Percentiles rank a stretch among this genome's conserved stretches.
These are phyloP conservation scores for Pao palembangensis DNA, from an alignment of 2,113 vertebrate species.

Conservation along the genomic window DNA sequence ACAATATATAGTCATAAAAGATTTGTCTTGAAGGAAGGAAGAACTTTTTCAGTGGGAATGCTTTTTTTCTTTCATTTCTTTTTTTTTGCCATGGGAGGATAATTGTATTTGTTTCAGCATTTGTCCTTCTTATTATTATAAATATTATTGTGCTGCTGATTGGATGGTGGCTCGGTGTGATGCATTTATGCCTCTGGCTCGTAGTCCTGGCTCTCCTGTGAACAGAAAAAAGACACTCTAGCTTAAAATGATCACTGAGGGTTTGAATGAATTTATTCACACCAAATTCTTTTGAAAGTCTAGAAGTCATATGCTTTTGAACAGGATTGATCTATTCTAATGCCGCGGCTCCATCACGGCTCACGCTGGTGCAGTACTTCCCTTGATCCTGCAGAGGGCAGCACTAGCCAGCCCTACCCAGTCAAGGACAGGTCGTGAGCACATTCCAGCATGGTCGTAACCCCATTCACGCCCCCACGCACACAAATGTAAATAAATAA, in stretches of 20 bases:
- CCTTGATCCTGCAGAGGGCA: constrained; percentile 66
- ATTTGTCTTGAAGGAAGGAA: constrained; percentile 77
- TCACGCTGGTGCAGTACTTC: constrained; percentile 18
- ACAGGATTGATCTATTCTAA: constrained; percentile 20
- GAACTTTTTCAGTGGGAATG: constrained; percentile 79
- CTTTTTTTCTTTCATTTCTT: constrained; percentile 52
- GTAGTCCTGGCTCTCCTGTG: constrained; percentile 93
- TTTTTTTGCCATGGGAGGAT: constrained; percentile 73
- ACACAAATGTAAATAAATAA: constrained; percentile 13
- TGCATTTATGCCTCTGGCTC: constrained; percentile 93
- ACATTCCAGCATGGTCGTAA: constrained; percentile 29
- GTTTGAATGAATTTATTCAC: background rate
- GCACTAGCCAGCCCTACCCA: constrained; percentile 25
- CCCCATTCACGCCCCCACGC: constrained; percentile 27
- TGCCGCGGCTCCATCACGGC: constrained; percentile 22
- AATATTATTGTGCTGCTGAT: constrained; percentile 94
- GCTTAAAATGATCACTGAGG: constrained; percentile 1
- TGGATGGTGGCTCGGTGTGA: constrained; percentile 71
- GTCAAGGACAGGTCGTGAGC: constrained; percentile 45
- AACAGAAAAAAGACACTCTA: constrained; percentile 12
- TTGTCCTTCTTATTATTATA: constrained; percentile 81
- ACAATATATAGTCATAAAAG: constrained; percentile 81
- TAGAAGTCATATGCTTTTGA: no score
- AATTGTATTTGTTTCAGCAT: constrained; percentile 73
- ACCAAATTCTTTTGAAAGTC: background rate